Percentiles rank a stretch among this genome's conserved stretches.
Evolutionary conservation across 2,797 vertebrate genomes (phyloP).

Genomic region (Phrynocephalus vlangalii): DNA sequence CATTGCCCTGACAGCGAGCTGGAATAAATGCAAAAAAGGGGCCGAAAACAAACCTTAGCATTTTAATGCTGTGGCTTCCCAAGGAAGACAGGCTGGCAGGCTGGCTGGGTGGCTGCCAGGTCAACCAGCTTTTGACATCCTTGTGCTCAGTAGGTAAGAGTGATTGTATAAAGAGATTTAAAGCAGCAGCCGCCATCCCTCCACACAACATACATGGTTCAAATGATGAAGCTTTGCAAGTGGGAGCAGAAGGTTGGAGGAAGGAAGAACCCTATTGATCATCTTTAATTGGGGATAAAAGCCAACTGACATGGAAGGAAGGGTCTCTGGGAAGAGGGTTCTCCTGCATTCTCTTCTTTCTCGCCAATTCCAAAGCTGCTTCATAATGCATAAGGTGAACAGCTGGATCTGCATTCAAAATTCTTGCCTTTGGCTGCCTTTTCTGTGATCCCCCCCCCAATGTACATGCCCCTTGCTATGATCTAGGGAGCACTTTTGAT

Average conservation of each 20-base stretch:
- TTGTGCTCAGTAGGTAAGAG: constrained; percentile 2
- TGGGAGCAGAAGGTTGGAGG: constrained; percentile 18
- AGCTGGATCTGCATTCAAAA: neutral
- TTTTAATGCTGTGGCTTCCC: constrained; percentile 41
- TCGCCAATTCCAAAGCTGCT: too few species aligned
- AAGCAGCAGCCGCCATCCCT: constrained; percentile 27
- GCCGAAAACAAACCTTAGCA: constrained; percentile 18
- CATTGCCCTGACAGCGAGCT: constrained; percentile 25
- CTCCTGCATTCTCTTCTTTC: too few species aligned
- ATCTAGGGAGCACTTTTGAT: neutral
- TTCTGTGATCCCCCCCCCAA: neutral
- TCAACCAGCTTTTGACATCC: neutral
- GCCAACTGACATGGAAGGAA: neutral
- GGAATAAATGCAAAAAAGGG: constrained; percentile 47
- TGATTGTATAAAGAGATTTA: constrained; percentile 13
- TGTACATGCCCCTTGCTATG: neutral
- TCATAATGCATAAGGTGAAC: neutral
- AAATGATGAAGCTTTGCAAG: constrained; percentile 28
- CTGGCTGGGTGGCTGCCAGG: neutral
- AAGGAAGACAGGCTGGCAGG: neutral
- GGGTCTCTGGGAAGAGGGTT: too few species aligned
- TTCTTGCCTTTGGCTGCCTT: neutral
- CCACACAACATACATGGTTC: constrained; percentile 12
- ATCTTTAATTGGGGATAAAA: neutral
- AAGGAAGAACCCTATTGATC: neutral